Conservation (phyloP, 2,888 invertebrate genomes). For the Drosophila helvetica region DNA sequence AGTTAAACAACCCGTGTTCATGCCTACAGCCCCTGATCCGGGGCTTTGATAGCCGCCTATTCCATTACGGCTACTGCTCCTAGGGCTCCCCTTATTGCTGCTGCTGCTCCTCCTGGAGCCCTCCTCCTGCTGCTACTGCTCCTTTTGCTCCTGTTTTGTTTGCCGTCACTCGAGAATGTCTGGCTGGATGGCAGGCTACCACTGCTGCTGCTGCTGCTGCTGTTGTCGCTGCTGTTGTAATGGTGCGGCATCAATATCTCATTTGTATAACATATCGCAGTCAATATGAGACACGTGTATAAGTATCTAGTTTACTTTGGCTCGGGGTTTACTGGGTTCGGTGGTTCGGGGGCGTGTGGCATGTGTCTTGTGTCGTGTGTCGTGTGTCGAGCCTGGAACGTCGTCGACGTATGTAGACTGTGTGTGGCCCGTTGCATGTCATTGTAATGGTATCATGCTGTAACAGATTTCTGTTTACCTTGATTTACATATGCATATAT, state of each 20-base stretch:
- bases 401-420: slow-evolving; percentile 1
- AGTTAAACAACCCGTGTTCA: slow-evolving; percentile 30
- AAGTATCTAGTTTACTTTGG: slow-evolving; percentile 60
- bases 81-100: neutral
- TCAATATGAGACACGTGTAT: slow-evolving; percentile 74
- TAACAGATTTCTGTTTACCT: slow-evolving; percentile 77
- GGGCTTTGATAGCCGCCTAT: slow-evolving; percentile 20
- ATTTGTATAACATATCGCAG: slow-evolving; percentile 74
- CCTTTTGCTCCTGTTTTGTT: slow-evolving; percentile 22
- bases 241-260: slow-evolving; percentile 70
- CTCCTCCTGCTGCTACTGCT: slow-evolving; percentile 13
- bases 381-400: neutral
- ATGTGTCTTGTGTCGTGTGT: slow-evolving; percentile 1
- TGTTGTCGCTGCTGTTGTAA: slow-evolving; percentile 38
- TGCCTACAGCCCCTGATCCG: slow-evolving; percentile 22
- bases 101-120: neutral
- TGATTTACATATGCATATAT: slow-evolving; percentile 71
- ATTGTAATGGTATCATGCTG: slow-evolving; percentile 73
- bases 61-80: slow-evolving; percentile 7
- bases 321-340: slow-evolving; percentile 1
- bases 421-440: slow-evolving; percentile 59
- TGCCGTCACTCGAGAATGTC: slow-evolving; percentile 44
- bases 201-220: slow-evolving; percentile 13
- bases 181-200: slow-evolving; percentile 26
- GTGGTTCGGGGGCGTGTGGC: slow-evolving; percentile 12